Percentiles rank a stretch among this genome's conserved stretches.
phyloP scores from a whole-genome alignment of 2,888 invertebrate genomes.

The Sturmia bella region DNA sequence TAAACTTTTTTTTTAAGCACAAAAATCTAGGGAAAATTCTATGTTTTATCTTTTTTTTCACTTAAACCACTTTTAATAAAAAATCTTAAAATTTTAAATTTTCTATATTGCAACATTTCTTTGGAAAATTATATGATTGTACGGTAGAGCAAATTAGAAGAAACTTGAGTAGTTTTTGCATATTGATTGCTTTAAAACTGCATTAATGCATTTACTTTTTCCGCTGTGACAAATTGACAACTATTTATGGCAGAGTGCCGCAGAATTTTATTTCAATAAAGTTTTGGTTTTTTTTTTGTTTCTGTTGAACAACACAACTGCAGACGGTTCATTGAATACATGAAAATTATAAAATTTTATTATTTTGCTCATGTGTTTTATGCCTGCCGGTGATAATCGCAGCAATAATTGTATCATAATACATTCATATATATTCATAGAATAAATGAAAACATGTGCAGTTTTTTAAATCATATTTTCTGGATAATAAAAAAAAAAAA shows the following conservation, averaged over 20 bases:
- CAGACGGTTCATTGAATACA: slow-evolving; percentile 36
- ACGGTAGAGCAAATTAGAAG: too few species aligned
- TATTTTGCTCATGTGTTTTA: slow-evolving; percentile 17
- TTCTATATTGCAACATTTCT: too few species aligned
- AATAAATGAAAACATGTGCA: slow-evolving; percentile 7
- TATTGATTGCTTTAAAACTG: too few species aligned
- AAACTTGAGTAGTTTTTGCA: too few species aligned
- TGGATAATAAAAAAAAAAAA: not conserved
- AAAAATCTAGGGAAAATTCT: too few species aligned
- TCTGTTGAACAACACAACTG: not conserved
- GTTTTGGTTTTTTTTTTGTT: too few species aligned
- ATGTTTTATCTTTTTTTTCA: too few species aligned
- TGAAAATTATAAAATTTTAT: slow-evolving; percentile 10
- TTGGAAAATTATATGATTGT: too few species aligned
- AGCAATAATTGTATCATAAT: slow-evolving; percentile 11
- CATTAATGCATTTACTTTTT: not conserved
- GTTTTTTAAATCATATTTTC: not conserved
- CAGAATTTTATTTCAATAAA: not conserved
- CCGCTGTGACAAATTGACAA: not conserved
- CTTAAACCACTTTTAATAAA: too few species aligned
- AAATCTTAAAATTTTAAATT: too few species aligned
- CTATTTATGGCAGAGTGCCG: slow-evolving; percentile 29
- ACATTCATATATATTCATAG: not conserved
- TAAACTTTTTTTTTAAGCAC: too few species aligned
- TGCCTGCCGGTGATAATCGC: slow-evolving; percentile 23